Base-by-base conservation (phyloP, 2,797 vertebrate species). In the Varecia variegata region DNA sequence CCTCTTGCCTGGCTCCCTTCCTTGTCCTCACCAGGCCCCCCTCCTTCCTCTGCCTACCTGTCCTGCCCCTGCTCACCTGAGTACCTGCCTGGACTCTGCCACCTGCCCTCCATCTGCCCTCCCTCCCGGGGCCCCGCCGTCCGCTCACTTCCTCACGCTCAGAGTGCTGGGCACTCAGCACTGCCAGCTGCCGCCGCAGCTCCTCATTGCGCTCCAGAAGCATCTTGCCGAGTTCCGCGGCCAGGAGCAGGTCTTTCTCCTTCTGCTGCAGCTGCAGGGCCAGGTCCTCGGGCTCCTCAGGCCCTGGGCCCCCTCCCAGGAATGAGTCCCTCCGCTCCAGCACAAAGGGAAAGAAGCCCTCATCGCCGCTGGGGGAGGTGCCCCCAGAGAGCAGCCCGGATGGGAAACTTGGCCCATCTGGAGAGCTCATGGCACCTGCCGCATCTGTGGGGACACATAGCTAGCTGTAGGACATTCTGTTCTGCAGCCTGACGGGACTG, bases 151-250 rank as follows among this genome's bases (percentile, higher is more conserved):
- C 98, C 70, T 97, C 98, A 0, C 30, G 96, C 35, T 98, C 98
- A 0, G 79, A 21, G 20, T 98, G 96, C 88, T 98, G 98, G 85
- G 96, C 25, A 11, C 77, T 96, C 70, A 98, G 90, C 0, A 86
- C 74, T 54, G 98, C 98, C 52, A 97, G 95, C 77, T 91, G 97
- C 86, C 80, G 87, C 60, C 96, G 92, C 90, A 98, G 97, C 67
- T 98, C 98, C 93, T 98, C 98, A 0, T 98, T 98, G 27, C 96
- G 97, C 20, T 98, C 98, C 95, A 98, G 97, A 1, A 98, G 98
- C 95, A 98, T 98, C 94, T 98, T 98, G 54, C 98, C 98, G 0
- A 98, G 96, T 52, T 98, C 98, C 0, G 98, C 98, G 0, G 98
- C 98, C 95, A 98, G 60, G 12, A 98, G 94, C 81, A 98, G 65